Base-by-base conservation (phyloP, 2,888 invertebrate species). In the Abrostola triplasia region DNA sequence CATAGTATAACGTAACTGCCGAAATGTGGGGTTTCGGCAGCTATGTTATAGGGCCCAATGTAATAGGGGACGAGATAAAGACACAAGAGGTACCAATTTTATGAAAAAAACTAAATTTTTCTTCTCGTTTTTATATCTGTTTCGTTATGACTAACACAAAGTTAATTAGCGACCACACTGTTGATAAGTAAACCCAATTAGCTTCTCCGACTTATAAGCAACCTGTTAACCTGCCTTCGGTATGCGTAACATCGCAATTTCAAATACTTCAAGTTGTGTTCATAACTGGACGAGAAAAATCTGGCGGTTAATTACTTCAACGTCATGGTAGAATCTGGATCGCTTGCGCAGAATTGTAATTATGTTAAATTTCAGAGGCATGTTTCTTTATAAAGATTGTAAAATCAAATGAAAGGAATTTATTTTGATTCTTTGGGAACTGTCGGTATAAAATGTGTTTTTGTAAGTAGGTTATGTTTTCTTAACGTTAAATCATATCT, bases 291-390 rank as follows among this genome's bases (percentile, higher is more conserved):
- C 9, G 9, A 24, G 44, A 47, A 47, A 47, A 24, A 47, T 47
- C 44, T 47, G 44, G 24, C 24, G 13, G 13, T 13, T 24, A 24
- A 47, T 47, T 13, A 47, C 24, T 13, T 13, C 44, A 47, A 47
- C 5, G 44, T 47, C 10, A 47, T 24, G 44, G 13, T 47, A 24
- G 44, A 47, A 47, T 47, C 44, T 47, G 44, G 44, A 47, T 24
- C 24, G 13, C 44, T 47, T 47, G 24, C 24, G 13, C 5, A 47
- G 13, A 24, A 13, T 10, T 4, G 44, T 24, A 24, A 9, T 24
- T 10, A 42, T 12, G 7, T 40, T 9, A 41, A 41, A 41, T 41
- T 41, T 11, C 41, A 41, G 41, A 41, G 11, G 41, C 5, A n/a
- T n/a, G n/a, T 41, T 41, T n/a, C 5, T 41, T n/a, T n/a, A 11